A percentile compares a stretch with the other conserved stretches of the same genome.
phyloP scores from a whole-genome alignment of 2,888 invertebrate species.

The Vannuccia rotundouncinata region DNA sequence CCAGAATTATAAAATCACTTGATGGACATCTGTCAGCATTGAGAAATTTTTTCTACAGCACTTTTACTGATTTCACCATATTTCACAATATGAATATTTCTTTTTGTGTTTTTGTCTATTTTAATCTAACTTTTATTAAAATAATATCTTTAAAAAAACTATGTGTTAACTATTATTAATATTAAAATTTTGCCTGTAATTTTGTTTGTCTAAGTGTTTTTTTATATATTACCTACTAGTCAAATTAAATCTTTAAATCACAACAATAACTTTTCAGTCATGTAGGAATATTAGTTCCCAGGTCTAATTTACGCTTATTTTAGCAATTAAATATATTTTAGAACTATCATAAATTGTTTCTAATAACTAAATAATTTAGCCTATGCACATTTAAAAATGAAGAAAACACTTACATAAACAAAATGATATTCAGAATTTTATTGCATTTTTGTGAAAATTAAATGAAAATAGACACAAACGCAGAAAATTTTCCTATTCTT shows the following conservation, averaged over 20 bases:
- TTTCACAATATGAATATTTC: background rate
- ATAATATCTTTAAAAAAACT: background rate
- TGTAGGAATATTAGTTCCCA: background rate
- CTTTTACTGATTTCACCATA: background rate
- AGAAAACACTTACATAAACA: background rate
- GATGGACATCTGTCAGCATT: background rate
- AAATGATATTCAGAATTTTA: background rate
- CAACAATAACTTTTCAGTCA: background rate
- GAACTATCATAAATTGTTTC: background rate
- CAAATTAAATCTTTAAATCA: background rate
- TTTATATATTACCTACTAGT: background rate
- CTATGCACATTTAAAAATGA: background rate
- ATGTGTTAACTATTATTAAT: background rate
- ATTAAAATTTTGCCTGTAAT: background rate
- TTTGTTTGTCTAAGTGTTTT: background rate
- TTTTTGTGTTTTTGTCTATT: background rate
- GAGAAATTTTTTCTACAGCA: background rate
- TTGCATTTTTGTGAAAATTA: background rate
- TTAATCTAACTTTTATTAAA: background rate
- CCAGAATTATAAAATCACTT: background rate
- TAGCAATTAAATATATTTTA: background rate
- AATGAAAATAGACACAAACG: background rate
- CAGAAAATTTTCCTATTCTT: background rate
- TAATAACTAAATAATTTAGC: background rate
- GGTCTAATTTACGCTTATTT: background rate